These are phyloP conservation scores for Toxostoma redivivum DNA, from an alignment of 2,113 vertebrate genomes.

Conservation along the genomic window DNA sequence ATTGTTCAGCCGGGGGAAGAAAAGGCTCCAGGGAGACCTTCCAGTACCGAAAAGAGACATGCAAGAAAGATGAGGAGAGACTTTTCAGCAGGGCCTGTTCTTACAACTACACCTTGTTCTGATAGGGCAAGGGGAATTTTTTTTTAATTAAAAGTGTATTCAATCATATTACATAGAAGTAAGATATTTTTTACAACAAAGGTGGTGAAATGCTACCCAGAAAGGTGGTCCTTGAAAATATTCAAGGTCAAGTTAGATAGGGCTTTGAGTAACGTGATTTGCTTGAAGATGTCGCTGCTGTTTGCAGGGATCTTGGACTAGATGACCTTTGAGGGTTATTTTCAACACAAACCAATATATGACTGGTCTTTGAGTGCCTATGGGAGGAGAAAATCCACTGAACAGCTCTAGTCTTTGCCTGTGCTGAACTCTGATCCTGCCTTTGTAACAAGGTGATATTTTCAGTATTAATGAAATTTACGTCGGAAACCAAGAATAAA, in stretches of 20 bases:
- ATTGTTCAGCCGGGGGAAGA: background rate
- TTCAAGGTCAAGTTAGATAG: background rate
- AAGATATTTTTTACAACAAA: background rate
- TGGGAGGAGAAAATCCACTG: fast-evolving
- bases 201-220: fast-evolving
- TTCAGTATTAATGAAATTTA: background rate
- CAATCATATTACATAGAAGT: background rate
- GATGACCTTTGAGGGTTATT: background rate
- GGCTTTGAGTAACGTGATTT: background rate
- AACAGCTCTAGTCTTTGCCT: background rate
- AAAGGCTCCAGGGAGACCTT: background rate
- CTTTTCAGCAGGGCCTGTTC: background rate
- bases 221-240: background rate
- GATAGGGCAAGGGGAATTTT: background rate
- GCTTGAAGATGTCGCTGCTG: fast-evolving
- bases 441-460: background rate
- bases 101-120: background rate
- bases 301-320: background rate
- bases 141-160: background rate
- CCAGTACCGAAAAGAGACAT: background rate
- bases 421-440: background rate
- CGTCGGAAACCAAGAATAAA: background rate
- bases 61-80: background rate
- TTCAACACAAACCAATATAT: background rate
- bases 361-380: background rate